These are phyloP conservation scores for Caenorhabditis remanei DNA, from an alignment of 1,140 invertebrate genomes.

Conservation along the genomic window DNA sequence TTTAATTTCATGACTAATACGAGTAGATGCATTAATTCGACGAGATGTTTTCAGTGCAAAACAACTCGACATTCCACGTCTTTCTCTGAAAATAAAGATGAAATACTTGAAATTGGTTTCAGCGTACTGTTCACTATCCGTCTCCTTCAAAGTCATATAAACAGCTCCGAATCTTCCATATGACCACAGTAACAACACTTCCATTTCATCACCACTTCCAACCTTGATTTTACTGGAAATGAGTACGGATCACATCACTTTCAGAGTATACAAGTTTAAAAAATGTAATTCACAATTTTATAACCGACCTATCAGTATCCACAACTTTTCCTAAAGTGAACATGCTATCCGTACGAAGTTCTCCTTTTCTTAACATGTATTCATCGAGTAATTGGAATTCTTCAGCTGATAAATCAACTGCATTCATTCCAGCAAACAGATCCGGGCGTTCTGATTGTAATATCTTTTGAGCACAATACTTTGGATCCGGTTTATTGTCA, in stretches of 20 bases:
- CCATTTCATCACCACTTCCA: conserved; percentile 20
- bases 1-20: not conserved
- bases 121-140: not conserved
- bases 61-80: not conserved
- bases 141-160: not conserved
- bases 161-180: conserved; percentile 1
- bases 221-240: not conserved
- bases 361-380: not conserved
- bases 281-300: not conserved
- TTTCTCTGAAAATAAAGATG: not conserved
- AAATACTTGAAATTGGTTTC: not conserved
- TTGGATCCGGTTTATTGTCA: conserved; percentile 7
- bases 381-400: conserved; percentile 8
- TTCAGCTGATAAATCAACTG: not conserved
- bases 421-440: not conserved
- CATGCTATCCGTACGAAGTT: not conserved
- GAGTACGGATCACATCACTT: not conserved
- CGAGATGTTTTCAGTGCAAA: conserved; percentile 1
- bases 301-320: not conserved
- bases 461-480: not conserved
- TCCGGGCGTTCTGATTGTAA: not conserved
- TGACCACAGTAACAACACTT: not conserved
- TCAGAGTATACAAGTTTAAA: not conserved
- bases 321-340: conserved; percentile 1
- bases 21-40: conserved; percentile 5